These are phyloP conservation scores for Coboldia fuscipes DNA, from an alignment of 1,140 invertebrate species.

Conservation along the genomic window DNA sequence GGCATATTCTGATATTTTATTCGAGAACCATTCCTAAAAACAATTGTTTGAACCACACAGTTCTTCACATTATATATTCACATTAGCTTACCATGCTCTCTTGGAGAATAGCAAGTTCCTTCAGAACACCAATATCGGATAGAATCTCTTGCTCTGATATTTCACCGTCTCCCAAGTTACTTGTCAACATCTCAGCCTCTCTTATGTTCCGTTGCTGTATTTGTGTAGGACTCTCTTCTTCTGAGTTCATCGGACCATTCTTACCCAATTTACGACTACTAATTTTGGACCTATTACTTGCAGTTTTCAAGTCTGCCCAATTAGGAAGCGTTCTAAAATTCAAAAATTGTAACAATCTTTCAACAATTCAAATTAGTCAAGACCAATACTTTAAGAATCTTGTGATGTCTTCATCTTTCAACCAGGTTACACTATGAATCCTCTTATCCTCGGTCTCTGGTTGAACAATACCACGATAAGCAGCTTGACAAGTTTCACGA, in stretches of 20 bases:
- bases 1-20: conserved; percentile 26
- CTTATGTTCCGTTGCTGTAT: conserved; percentile 58
- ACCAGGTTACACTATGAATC: conserved; percentile 74
- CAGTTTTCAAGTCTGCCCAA: conserved; percentile 52
- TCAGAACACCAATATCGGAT: conserved; percentile 49
- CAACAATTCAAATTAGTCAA: not conserved
- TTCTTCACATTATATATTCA: conserved; percentile 17
- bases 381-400: conserved; percentile 48
- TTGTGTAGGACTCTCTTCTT: conserved; percentile 53
- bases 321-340: conserved; percentile 61
- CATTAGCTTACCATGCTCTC: conserved; percentile 60
- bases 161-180: conserved; percentile 64
- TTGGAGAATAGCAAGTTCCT: conserved; percentile 67
- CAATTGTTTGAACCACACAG: no score
- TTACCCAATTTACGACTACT: conserved; percentile 11
- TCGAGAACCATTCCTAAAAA: conserved; percentile 40
- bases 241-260: conserved; percentile 25
- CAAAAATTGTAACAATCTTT: not conserved
- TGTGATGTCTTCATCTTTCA: conserved; percentile 86
- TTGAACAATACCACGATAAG: conserved; percentile 56
- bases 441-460: conserved; percentile 57
- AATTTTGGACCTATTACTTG: conserved; percentile 20
- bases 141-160: conserved; percentile 71
- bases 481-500: conserved; percentile 49
- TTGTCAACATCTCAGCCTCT: conserved; percentile 81